Evolutionary conservation across 2,888 invertebrate species (phyloP).

Genomic region (Hyposoter didymator): DNA sequence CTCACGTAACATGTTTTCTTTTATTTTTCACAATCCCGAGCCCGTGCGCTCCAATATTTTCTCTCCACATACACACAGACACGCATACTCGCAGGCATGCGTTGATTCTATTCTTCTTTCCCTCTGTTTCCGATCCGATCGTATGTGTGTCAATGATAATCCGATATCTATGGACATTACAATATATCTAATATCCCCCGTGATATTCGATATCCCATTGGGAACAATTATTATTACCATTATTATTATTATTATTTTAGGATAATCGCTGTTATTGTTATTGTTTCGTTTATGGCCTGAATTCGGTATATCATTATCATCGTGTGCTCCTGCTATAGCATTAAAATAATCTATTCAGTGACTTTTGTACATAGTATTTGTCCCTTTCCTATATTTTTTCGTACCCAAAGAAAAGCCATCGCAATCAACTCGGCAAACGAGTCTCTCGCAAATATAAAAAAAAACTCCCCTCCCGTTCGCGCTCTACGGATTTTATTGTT

Average conservation of each 20-base stretch:
- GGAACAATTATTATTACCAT: constrained; percentile 35
- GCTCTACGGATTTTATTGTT: not conserved
- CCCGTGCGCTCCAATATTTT: not conserved
- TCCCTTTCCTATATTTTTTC: constrained; percentile 18
- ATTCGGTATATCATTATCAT: constrained; percentile 47
- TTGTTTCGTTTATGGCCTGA: constrained; percentile 29
- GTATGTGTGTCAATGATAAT: constrained; percentile 32
- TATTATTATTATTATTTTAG: constrained; percentile 28
- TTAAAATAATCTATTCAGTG: constrained; percentile 51
- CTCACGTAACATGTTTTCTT: not conserved
- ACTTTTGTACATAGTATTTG: constrained; percentile 4
- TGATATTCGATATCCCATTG: constrained; percentile 49
- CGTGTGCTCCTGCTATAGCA: constrained; percentile 8
- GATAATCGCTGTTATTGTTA: constrained; percentile 42
- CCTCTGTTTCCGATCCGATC: constrained; percentile 14
- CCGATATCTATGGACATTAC: constrained; percentile 43
- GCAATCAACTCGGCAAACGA: constrained; percentile 24
- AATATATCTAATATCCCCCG: constrained; percentile 16
- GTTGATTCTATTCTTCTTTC: not conserved
- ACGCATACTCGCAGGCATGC: too few species aligned
- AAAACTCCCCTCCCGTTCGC: not conserved
- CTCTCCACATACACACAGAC: not conserved
- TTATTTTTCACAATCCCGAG: not conserved
- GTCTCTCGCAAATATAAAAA: not conserved
- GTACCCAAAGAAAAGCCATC: constrained; percentile 3